Conservation (phyloP, 2,888 invertebrate genomes). For the Diaprepes abbreviatus region DNA sequence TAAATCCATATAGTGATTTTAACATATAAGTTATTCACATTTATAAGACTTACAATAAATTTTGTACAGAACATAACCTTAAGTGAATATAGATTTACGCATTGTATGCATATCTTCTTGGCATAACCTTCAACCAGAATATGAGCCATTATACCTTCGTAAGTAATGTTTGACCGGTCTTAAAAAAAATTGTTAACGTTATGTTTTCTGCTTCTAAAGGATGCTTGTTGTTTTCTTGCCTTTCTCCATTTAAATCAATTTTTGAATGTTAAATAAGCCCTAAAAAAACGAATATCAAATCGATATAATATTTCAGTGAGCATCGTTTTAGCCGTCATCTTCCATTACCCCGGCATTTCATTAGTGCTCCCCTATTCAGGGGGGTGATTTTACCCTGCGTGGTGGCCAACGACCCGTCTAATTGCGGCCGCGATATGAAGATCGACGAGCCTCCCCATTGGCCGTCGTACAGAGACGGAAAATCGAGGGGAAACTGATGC, state of each 20-base stretch:
- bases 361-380: constrained; percentile 58
- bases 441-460: constrained; percentile 74
- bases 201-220: no score
- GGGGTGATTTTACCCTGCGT: constrained; percentile 56
- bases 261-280: constrained; percentile 10
- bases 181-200: no score
- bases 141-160: no score
- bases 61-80: no score
- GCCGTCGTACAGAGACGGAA: constrained; percentile 39
- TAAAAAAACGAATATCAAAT: constrained; percentile 17
- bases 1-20: no score
- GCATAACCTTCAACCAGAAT: no score
- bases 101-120: no score
- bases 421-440: constrained; percentile 73
- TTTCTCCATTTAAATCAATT: constrained; percentile 7
- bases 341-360: constrained; percentile 63
- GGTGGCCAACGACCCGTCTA: constrained; percentile 49
- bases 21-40: no score
- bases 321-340: constrained; percentile 63
- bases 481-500: constrained; percentile 41
- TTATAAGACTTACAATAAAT: no score
- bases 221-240: no score
- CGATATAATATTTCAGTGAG: constrained; percentile 50
- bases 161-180: no score
- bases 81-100: no score